A percentile compares a stretch with the other conserved stretches of the same genome.
Conservation (phyloP, 35 echinoderm and acorn worm species). For the Diadema setosum region DNA sequence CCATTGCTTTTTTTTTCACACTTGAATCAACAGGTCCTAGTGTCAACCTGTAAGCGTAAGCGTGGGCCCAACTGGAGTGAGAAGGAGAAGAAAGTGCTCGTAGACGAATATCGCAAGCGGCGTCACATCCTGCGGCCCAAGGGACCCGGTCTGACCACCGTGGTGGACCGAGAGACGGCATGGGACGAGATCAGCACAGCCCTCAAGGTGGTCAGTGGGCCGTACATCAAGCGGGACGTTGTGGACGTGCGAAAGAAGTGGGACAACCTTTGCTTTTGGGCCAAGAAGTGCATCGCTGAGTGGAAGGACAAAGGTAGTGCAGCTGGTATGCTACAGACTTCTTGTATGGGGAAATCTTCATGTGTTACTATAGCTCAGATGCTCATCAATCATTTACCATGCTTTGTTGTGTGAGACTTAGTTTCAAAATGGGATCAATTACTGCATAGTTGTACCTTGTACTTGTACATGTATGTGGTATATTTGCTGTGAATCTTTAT, state of each 20-base stretch:
- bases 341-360: too few species aligned
- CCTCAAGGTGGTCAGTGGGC: neutral
- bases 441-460: too few species aligned
- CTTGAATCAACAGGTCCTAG: neutral
- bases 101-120: neutral
- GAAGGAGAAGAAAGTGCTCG: conserved; percentile 1
- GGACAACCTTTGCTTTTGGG: conserved; percentile 18
- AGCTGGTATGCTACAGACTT: neutral
- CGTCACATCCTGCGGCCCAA: conserved; percentile 3
- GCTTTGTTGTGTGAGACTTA: too few species aligned
- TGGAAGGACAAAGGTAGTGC: neutral
- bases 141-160: neutral
- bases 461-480: too few species aligned
- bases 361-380: too few species aligned
- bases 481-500: too few species aligned
- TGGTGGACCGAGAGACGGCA: neutral
- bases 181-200: neutral
- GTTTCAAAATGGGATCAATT: too few species aligned
- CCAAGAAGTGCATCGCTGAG: conserved; percentile 13
- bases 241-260: conserved; percentile 12
- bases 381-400: neutral
- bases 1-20: too few species aligned
- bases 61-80: conserved; percentile 14
- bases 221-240: neutral
- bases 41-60: conserved; percentile 7